Evolutionary conservation across 2,888 invertebrate species (phyloP), one percentile per base, ranked within the genome.

Genomic region (Tetranychus piercei): DNA sequence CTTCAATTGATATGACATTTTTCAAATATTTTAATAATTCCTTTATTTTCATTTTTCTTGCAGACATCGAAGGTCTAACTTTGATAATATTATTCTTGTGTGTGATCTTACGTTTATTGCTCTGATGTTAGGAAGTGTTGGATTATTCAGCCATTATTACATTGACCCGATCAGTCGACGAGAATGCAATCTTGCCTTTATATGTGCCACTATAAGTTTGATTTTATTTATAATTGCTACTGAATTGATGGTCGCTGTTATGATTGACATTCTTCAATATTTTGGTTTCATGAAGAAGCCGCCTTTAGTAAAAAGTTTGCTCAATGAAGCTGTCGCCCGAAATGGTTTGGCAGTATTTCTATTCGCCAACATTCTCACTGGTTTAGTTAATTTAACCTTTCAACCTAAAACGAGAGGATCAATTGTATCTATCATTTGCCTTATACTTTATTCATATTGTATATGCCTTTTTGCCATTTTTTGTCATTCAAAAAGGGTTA

Each of bases 291-390:
- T 69, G 69, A 69, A 69, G 8, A 69, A 69, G 9, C 65, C 70
- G n/a, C 74, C 72, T 44, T 34, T 73, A 23, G 73, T 76, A 65
- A 74, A 76, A 65, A 76, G 74, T 72, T 43, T 55, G 18, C 43
- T 78, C n/a, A 78, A 76, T 73, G 73, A 75, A 78, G 87, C 88
- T 22, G 85, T 93, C 44, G 92, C 91, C 83, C 87, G 86, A 77
- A 92, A 92, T 83, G 92, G 91, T 1, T 83, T 95, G 45, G 81
- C 87, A n/a, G 91, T 89, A 82, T 96, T 96, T 82, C 83, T 96
- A 74, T 78, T 89, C 18, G 88, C 89, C 1, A 96, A 96, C 84
- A 78, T 94, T 45, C 81, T 90, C 20, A 96, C 95, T 0, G 95
- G 95, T 11, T 80, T 87, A 4, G 85, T 93, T 6, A 95, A 95